Evolutionary conservation across 1,140 invertebrate species (phyloP).

Genomic region (Drosophila teissieri): DNA sequence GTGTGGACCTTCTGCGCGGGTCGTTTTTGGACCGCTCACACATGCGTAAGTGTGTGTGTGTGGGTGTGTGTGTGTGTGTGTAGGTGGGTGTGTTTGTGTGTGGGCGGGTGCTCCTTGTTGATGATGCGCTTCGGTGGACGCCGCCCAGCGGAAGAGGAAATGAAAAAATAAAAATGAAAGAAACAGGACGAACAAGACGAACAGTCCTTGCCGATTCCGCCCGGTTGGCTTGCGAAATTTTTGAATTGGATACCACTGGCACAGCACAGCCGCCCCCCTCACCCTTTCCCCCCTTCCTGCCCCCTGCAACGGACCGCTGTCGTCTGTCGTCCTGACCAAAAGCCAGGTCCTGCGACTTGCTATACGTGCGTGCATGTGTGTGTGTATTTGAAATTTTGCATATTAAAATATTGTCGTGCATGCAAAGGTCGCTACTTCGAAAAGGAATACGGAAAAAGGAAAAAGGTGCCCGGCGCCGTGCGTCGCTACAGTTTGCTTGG

Average conservation of each 20-base stretch:
- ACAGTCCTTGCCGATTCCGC: constrained; percentile 66
- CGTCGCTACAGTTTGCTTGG: constrained; percentile 24
- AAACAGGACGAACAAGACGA: constrained; percentile 37
- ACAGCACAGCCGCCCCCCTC: constrained; percentile 32
- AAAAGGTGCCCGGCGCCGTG: constrained; percentile 51
- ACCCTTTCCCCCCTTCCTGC: not conserved
- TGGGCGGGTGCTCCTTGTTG: constrained; percentile 47
- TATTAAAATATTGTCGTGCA: constrained; percentile 82
- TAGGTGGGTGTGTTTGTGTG: constrained; percentile 31
- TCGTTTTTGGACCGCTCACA: constrained; percentile 55
- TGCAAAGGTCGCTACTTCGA: constrained; percentile 71
- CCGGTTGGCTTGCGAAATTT: constrained; percentile 77
- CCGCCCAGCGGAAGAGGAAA: constrained; percentile 77
- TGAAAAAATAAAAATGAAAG: constrained; percentile 61
- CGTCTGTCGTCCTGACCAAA: constrained; percentile 65
- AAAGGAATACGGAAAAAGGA: constrained; percentile 32
- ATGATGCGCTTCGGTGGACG: constrained; percentile 76
- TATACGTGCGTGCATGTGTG: constrained; percentile 17
- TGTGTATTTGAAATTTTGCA: constrained; percentile 79
- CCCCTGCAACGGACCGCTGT: constrained; percentile 18
- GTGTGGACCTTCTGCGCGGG: constrained; percentile 20
- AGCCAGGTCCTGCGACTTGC: constrained; percentile 16
- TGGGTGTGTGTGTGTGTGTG: constrained; percentile 26
- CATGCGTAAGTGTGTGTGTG: constrained; percentile 23
- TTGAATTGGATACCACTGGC: constrained; percentile 76